Evolutionary conservation across 2,888 invertebrate genomes (phyloP), one percentile per base, ranked within the genome.

Genomic region (Dolomedes plantarius): DNA sequence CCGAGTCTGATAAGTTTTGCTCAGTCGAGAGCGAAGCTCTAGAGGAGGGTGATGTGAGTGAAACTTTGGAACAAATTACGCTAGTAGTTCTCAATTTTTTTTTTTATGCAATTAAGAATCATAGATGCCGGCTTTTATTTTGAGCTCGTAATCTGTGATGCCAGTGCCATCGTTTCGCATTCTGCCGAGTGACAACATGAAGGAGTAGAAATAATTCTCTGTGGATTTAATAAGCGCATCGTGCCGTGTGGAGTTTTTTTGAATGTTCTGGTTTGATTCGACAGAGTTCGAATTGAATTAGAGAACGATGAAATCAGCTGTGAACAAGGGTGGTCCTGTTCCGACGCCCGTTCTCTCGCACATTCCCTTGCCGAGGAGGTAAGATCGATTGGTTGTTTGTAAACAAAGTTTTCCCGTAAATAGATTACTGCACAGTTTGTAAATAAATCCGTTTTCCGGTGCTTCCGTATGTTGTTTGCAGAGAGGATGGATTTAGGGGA

Each of bases 271-370:
- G 36, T 65, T 82, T 76, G 50, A 68, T 82, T 82, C 82, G 82
- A 76, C 69, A 71, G 31, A 9, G 31, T 82, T 82, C 82, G 82
- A 82, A 82, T 82, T 82, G 39, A 71, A 82, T 32, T 82, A 50
- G 39, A 82, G 82, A 75, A 67, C 74, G 41, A 82, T 82, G 82
- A 82, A 82, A 72, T 82, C 81, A 23, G 68, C 82, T 71, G 81
- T 76, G 36, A 67, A 65, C 31, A 81, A 75, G 46, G 75, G 68
- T 62, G 72, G 65, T 32, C 72, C 65, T 46, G 39, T 41, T 28
- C 32, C 69, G 56, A 39, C 41, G 28, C 41, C 81, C 29, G 41
- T 69, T 36, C 68, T 82, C 31, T 82, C 82, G 31, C 82, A 82
- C 36, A 82, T 82, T 31, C 82, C 82, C 64, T 65, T 82, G 76